A percentile compares a stretch with the other conserved stretches of the same genome.
Conservation (phyloP, 1,140 invertebrate genomes). For the Lordiphosa mommai region DNA sequence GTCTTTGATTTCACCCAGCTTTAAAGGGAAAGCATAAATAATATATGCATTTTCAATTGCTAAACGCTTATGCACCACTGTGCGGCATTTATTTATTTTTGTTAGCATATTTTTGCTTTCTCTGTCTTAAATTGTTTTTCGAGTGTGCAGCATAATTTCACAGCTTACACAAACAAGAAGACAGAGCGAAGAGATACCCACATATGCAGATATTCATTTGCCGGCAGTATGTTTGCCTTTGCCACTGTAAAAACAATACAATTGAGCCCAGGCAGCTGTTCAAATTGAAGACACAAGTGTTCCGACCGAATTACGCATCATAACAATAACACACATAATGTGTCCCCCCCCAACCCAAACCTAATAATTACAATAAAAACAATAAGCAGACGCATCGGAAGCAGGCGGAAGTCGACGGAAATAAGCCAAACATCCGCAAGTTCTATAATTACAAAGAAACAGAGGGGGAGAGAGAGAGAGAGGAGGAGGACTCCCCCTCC, state of each 20-base stretch:
- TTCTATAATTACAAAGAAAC: slow-evolving; percentile 47
- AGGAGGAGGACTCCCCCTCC: background rate
- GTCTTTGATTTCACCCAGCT: too few species aligned
- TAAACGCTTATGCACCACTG: too few species aligned
- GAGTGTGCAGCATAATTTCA: slow-evolving; percentile 43
- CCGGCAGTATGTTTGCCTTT: slow-evolving; percentile 46
- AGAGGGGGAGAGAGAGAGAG: background rate
- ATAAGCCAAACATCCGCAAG: slow-evolving; percentile 62
- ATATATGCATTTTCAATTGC: too few species aligned
- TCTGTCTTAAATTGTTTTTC: slow-evolving; percentile 26
- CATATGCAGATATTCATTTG: background rate
- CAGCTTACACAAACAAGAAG: slow-evolving; percentile 49
- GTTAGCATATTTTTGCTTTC: slow-evolving; percentile 26
- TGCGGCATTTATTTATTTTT: slow-evolving; percentile 28
- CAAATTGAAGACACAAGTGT: slow-evolving; percentile 49
- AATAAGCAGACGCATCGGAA: slow-evolving; percentile 47
- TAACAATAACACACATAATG: slow-evolving; percentile 36
- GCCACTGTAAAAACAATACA: slow-evolving; percentile 34
- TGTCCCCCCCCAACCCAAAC: background rate
- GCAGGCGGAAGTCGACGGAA: slow-evolving; percentile 55
- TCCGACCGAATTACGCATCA: slow-evolving; percentile 39
- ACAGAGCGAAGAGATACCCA: slow-evolving; percentile 20
- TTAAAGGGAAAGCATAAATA: too few species aligned
- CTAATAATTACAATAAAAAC: slow-evolving; percentile 43
- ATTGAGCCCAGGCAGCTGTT: slow-evolving; percentile 46